Evolutionary conservation across 2,113 vertebrate genomes (phyloP).

Genomic region (Plotosus lineatus): DNA sequence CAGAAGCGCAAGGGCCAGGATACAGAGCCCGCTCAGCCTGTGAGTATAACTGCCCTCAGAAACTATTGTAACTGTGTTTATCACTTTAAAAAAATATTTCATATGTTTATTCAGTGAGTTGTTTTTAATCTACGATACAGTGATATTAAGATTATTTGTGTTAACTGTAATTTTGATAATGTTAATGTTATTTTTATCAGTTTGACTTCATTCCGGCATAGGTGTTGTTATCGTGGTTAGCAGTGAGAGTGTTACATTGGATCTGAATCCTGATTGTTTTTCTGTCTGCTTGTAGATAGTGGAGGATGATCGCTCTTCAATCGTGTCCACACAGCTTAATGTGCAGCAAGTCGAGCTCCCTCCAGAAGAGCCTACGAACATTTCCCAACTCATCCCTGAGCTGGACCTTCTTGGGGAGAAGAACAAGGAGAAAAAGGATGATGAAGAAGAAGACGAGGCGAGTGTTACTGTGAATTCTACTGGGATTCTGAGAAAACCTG

Average conservation of each 20-base stretch:
- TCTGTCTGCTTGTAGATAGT: constrained; percentile 34
- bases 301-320: constrained; percentile 64
- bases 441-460: constrained; percentile 90
- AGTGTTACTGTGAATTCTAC: constrained; percentile 24
- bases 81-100: background rate
- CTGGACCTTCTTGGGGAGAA: constrained; percentile 89
- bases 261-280: background rate
- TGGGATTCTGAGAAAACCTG: background rate
- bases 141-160: background rate
- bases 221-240: background rate
- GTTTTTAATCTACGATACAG: background rate
- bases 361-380: constrained; percentile 85
- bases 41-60: constrained; percentile 65
- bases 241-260: background rate
- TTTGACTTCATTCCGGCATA: background rate
- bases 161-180: background rate
- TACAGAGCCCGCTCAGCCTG: constrained; percentile 81
- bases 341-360: constrained; percentile 90
- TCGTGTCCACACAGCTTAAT: constrained; percentile 78
- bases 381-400: constrained; percentile 92
- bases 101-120: background rate
- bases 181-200: background rate
- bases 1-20: constrained; percentile 90
- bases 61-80: background rate
- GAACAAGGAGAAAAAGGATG: constrained; percentile 84